Conservation (phyloP, 1,140 invertebrate genomes). For the Galendromus occidentalis region DNA sequence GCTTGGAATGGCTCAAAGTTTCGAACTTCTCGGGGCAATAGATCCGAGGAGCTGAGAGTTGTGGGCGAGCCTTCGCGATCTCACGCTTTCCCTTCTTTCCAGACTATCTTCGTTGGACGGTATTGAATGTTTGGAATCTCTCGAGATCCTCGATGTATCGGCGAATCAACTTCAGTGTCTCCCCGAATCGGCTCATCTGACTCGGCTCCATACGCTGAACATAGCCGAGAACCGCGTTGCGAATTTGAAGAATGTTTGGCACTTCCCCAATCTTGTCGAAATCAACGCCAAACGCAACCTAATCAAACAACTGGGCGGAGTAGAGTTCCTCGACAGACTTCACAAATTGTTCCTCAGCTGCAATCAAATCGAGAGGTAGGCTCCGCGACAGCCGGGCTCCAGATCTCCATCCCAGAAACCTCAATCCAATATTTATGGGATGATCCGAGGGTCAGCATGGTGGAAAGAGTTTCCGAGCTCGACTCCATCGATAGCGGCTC, state of each 20-base stretch:
- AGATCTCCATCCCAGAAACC: no score
- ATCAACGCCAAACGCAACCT: slow-evolving; percentile 9
- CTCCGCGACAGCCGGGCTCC: no score
- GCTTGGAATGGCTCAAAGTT: no score
- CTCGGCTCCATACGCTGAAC: slow-evolving; percentile 1
- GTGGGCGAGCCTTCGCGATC: no score
- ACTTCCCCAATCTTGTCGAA: slow-evolving; percentile 1
- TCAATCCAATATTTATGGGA: no score
- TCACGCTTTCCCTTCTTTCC: background rate
- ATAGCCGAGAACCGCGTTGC: slow-evolving; percentile 3
- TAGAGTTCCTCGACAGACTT: slow-evolving; percentile 10
- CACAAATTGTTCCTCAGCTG: slow-evolving; percentile 8
- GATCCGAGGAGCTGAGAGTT: no score
- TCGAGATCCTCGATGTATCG: background rate
- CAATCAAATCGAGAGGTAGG: background rate
- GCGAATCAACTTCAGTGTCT: background rate
- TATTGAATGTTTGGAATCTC: slow-evolving; percentile 8
- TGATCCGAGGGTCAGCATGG: no score
- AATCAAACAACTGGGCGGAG: slow-evolving; percentile 4
- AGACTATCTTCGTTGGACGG: slow-evolving; percentile 1
- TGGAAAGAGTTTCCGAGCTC: no score
- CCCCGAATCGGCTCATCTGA: background rate
- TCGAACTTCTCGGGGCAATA: no score
- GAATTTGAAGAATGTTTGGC: slow-evolving; percentile 3
- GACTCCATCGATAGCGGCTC: no score